phyloP scores from a whole-genome alignment of 2,113 vertebrate species.

The Hippoglossus stenolepis region DNA sequence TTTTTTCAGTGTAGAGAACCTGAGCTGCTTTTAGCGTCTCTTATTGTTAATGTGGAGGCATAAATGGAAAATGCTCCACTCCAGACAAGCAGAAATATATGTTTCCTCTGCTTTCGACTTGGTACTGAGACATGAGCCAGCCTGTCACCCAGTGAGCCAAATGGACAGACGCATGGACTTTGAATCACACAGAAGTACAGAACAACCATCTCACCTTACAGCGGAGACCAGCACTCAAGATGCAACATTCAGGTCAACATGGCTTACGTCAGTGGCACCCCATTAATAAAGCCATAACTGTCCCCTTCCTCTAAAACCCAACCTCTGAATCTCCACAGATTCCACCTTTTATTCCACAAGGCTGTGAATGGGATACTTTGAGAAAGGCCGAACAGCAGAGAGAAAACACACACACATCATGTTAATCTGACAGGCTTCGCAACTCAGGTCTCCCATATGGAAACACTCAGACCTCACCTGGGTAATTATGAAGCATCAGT shows the following conservation, averaged over 20 bases:
- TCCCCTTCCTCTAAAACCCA: conserved; percentile 61
- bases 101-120: conserved; percentile 65
- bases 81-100: conserved; percentile 65
- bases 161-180: conserved; percentile 45
- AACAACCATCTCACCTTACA: conserved; percentile 72
- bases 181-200: conserved; percentile 52
- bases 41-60: conserved; percentile 50
- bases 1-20: conserved; percentile 20
- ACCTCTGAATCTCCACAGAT: conserved; percentile 41
- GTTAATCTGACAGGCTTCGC: conserved; percentile 71
- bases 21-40: conserved; percentile 61
- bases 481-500: conserved; percentile 59
- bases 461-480: conserved; percentile 73
- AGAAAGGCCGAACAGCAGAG: conserved; percentile 45
- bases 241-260: conserved; percentile 61
- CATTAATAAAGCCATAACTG: conserved; percentile 74
- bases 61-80: conserved; percentile 45
- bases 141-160: conserved; percentile 52
- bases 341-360: conserved; percentile 40
- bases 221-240: conserved; percentile 28
- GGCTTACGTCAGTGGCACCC: conserved; percentile 70
- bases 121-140: conserved; percentile 69
- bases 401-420: conserved; percentile 68
- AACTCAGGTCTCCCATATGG: conserved; percentile 66
- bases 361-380: conserved; percentile 43